Base-by-base conservation (phyloP, 2,797 vertebrate genomes). In the Poecilia picta region DNA sequence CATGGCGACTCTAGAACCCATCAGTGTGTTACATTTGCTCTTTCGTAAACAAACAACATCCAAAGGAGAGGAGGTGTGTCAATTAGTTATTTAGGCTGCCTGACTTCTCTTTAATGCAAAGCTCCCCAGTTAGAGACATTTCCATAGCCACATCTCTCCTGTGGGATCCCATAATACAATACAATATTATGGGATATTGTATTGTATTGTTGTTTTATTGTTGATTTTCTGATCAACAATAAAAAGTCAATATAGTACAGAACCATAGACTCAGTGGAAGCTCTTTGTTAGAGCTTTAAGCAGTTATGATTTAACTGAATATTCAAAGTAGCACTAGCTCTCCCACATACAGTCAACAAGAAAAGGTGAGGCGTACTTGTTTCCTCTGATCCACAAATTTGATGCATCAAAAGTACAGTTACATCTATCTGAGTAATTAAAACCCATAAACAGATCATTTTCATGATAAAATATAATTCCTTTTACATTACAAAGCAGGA, bases 401-500 rank as follows among this genome's bases (percentile, higher is more conserved):
- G 28, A 45, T 28, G 13, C 4, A 12, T 36, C 25, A 41, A 57
- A 55, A 12, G 53, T 31, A 28, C 43, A 28, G 51, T 11, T 43
- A 36, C 53, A 74, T 8, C 25, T 43, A 74, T 31, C 8, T 28
- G n/a, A 28, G n/a, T 4, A 53, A 39, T 41, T 41, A 33, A 3
- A 75, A 41, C 43, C n/a, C 57, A 64, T 23, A 33, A 25, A 75
- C 43, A 0, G 0, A 36, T 64, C 6, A 16, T 39, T 66, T 47
- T n/a, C 7, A 11, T 20, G 3, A 51, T 12, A 8, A 62, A 64
- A 46, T 15, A 47, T 28, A 15, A 43, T 31, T 55, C 10, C 12
- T 51, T 76, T 66, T 66, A 49, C 68, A 64, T 4, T 49, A 25
- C 64, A 77, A 53, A 77, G 31, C n/a, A 31, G 16, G 36, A 53